These are phyloP conservation scores for Conopomorpha cramerella DNA, from an alignment of 1,140 invertebrate genomes.

Conservation along the genomic window DNA sequence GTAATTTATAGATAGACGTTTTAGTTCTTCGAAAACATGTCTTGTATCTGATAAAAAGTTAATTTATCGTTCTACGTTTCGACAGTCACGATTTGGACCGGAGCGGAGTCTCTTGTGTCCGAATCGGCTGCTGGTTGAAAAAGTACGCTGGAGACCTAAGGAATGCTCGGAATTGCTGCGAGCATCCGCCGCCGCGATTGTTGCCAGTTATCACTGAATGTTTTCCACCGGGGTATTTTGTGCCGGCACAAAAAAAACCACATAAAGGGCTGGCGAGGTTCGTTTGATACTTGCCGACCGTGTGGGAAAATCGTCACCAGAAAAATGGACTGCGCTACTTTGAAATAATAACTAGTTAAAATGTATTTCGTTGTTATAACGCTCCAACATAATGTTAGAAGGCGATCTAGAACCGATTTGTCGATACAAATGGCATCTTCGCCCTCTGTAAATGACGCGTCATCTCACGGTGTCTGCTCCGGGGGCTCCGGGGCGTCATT, in stretches of 20 bases:
- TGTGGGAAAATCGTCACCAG: slow-evolving; percentile 59
- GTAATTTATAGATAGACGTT: no score
- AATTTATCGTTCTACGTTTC: background rate
- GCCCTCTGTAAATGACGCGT: slow-evolving; percentile 33
- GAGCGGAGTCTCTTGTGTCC: slow-evolving; percentile 15
- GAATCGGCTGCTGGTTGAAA: slow-evolving; percentile 35
- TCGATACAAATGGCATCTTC: slow-evolving; percentile 20
- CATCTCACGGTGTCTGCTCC: slow-evolving; percentile 37
- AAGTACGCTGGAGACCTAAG: slow-evolving; percentile 37
- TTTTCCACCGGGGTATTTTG: slow-evolving; percentile 53
- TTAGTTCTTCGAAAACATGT: no score
- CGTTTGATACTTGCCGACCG: slow-evolving; percentile 50
- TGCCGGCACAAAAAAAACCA: slow-evolving; percentile 53
- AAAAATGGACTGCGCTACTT: no score
- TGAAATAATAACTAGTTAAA: no score
- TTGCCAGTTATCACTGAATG: slow-evolving; percentile 59
- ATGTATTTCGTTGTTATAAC: no score
- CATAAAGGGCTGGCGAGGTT: slow-evolving; percentile 53
- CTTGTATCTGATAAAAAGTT: background rate
- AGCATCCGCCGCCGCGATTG: slow-evolving; percentile 55
- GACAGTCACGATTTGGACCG: no score
- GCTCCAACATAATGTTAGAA: slow-evolving; percentile 9
- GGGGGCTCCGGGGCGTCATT: slow-evolving; percentile 37
- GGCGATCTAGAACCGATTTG: slow-evolving; percentile 22
- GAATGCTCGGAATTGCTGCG: slow-evolving; percentile 47